These are phyloP conservation scores for Cheilosia scutellata DNA, from an alignment of 2,888 invertebrate genomes.

Conservation along the genomic window DNA sequence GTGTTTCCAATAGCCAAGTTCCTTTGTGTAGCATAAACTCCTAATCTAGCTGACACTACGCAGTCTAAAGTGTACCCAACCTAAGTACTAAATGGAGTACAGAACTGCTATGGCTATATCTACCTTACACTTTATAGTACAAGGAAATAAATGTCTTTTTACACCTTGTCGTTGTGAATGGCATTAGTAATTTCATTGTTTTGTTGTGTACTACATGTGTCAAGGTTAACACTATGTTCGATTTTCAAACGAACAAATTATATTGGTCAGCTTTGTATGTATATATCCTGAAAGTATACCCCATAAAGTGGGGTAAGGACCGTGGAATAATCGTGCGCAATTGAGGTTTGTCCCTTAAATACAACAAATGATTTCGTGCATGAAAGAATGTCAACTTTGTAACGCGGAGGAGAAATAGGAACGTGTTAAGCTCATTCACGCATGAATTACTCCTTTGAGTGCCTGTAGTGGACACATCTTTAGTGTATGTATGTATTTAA, in stretches of 20 bases:
- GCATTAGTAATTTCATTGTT: neutral
- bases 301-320: neutral
- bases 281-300: too few relatives aligned
- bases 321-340: neutral
- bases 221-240: neutral
- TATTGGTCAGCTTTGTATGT: neutral
- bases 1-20: too few relatives aligned
- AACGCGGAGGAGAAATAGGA: neutral
- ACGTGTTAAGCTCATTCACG: neutral
- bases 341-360: constrained; percentile 1
- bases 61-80: too few relatives aligned
- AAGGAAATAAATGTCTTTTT: neutral
- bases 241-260: neutral
- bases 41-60: too few relatives aligned
- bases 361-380: neutral
- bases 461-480: neutral
- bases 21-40: too few relatives aligned
- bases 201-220: neutral
- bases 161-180: neutral
- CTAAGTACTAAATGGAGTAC: too few relatives aligned
- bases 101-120: too few relatives aligned
- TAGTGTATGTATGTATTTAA: neutral
- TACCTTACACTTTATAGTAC: neutral
- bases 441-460: too few relatives aligned
- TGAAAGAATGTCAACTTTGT: neutral